phyloP scores from a whole-genome alignment of 2,888 invertebrate genomes.

The Dynastes hyllus region DNA sequence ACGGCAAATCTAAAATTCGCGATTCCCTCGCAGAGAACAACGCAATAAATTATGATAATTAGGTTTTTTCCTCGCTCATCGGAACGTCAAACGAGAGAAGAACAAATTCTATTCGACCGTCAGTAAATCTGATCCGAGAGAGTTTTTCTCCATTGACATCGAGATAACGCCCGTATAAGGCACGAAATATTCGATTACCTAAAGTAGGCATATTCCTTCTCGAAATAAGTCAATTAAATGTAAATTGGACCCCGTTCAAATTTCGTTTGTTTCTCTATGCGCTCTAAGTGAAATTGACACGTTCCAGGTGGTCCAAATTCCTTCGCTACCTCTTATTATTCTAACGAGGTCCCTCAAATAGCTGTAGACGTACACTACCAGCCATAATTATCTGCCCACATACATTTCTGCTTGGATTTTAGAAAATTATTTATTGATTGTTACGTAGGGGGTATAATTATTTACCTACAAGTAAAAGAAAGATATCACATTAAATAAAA shows the following conservation, averaged over 20 bases:
- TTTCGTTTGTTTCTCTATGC: constrained; percentile 23
- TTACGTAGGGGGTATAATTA: too few species aligned
- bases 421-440: too few species aligned
- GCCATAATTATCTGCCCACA: too few species aligned
- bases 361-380: constrained; percentile 8
- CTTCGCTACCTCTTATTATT: constrained; percentile 24
- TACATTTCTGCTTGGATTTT: too few species aligned
- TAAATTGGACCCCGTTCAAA: constrained; percentile 24
- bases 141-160: neutral
- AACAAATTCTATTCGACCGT: constrained; percentile 11
- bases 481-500: too few species aligned
- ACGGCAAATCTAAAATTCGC: constrained; percentile 13
- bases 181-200: constrained; percentile 23
- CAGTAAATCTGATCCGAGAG: neutral
- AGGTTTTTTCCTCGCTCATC: constrained; percentile 4
- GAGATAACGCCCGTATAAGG: neutral
- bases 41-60: constrained; percentile 21
- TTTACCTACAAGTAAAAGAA: too few species aligned
- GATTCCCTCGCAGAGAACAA: neutral
- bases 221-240: constrained; percentile 39
- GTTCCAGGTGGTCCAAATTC: constrained; percentile 44
- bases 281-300: constrained; percentile 26
- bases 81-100: neutral
- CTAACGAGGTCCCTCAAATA: constrained; percentile 37
- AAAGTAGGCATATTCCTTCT: constrained; percentile 5